A percentile compares a stretch with the other conserved stretches of the same genome.
These are phyloP conservation scores for Venturia canescens DNA, from an alignment of 1,140 invertebrate genomes.

Conservation along the genomic window DNA sequence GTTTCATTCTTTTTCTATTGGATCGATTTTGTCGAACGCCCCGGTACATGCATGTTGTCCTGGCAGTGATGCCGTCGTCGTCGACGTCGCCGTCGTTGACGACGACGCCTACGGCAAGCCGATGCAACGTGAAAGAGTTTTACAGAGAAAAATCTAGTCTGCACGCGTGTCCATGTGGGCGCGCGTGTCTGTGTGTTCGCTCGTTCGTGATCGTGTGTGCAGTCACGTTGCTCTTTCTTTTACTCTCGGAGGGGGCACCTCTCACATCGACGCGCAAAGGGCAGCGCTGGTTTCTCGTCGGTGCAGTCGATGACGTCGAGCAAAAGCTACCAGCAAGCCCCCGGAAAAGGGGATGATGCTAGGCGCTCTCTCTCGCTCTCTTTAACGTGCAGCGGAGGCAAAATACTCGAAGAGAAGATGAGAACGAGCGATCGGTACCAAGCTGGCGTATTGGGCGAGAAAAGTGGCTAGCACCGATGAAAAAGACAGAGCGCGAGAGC, in stretches of 20 bases:
- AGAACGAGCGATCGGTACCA: constrained; percentile 1
- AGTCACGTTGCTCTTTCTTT: not conserved
- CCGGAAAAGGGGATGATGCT: not conserved
- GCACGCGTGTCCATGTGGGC: not conserved
- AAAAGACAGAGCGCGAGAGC: not conserved
- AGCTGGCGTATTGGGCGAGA: constrained; percentile 6
- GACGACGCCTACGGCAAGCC: constrained; percentile 31
- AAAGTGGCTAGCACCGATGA: constrained; percentile 29
- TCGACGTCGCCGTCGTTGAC: not conserved
- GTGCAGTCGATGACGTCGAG: constrained; percentile 32
- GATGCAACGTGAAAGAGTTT: constrained; percentile 37
- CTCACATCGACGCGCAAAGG: constrained; percentile 32
- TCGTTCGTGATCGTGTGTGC: not conserved
- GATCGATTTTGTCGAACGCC: constrained; percentile 58
- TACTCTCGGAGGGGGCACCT: constrained; percentile 6
- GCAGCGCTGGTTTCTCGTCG: constrained; percentile 32
- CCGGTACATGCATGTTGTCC: not conserved
- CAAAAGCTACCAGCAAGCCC: constrained; percentile 16
- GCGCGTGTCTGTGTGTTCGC: not conserved
- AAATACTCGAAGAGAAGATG: constrained; percentile 30
- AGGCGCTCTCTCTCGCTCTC: not conserved
- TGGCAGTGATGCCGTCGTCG: constrained; percentile 9
- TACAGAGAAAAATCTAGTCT: constrained; percentile 24
- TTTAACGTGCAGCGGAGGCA: constrained; percentile 6
- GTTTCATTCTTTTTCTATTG: constrained; percentile 55